phyloP scores from a whole-genome alignment of 2,797 vertebrate species.

The Urophycis tenuis region DNA sequence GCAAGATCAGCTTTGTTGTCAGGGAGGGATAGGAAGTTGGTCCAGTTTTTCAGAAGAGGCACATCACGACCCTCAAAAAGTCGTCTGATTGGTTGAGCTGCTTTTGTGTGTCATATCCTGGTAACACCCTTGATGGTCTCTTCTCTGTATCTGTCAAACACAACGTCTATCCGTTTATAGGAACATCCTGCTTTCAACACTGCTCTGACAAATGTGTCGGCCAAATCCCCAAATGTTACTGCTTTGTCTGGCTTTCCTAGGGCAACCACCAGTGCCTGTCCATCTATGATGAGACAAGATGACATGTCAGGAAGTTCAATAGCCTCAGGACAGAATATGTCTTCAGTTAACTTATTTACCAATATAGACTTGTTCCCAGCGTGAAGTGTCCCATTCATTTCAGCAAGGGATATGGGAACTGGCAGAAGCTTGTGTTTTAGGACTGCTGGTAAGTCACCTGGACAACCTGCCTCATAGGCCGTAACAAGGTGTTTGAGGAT shows the following conservation, averaged over 20 bases:
- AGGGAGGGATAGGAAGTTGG: neutral
- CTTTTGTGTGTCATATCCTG: neutral
- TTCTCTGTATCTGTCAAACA: no score
- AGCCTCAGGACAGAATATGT: slow-evolving; percentile 8
- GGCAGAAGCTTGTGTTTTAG: slow-evolving; percentile 5
- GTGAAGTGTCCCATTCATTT: slow-evolving; percentile 7
- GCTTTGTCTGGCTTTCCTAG: neutral
- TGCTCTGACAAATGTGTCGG: no score
- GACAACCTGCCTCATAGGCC: no score
- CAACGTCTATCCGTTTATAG: no score
- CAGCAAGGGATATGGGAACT: slow-evolving; percentile 7
- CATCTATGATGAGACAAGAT: neutral
- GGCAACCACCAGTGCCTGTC: slow-evolving; percentile 3
- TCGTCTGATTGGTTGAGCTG: slow-evolving; percentile 8
- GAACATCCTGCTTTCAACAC: no score
- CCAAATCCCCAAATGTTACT: slow-evolving; percentile 1
- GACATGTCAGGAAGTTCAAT: slow-evolving; percentile 1
- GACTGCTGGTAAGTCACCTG: no score
- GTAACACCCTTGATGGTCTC: no score
- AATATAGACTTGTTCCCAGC: slow-evolving; percentile 5
- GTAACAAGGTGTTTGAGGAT: no score
- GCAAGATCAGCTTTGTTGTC: neutral
- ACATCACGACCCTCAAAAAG: slow-evolving; percentile 4
- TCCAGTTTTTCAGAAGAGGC: slow-evolving; percentile 5
- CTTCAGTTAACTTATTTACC: slow-evolving; percentile 5